Evolutionary conservation across 30 jellyfish, hydroid and myxozoan species (phyloP).

Genomic region (Nemopilema nomurai): DNA sequence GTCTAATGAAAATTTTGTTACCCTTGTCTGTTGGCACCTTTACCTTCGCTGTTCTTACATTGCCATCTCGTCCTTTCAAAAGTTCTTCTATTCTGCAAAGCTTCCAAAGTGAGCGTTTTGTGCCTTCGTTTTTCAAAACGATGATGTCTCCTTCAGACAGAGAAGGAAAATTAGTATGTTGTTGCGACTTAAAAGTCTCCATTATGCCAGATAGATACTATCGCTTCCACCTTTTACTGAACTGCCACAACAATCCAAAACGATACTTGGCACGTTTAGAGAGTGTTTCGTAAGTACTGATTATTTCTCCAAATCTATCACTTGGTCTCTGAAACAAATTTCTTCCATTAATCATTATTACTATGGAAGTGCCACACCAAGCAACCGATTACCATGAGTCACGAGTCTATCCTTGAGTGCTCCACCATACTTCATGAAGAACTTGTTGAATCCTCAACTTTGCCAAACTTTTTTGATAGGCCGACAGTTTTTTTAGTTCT

Average conservation of each 20-base stretch:
- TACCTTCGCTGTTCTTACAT: conserved; percentile 37
- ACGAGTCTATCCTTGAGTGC: no score
- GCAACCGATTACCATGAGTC: no score
- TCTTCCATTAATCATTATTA: not conserved
- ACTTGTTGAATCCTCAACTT: no score
- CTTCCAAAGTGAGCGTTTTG: conserved; percentile 22
- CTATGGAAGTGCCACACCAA: no score
- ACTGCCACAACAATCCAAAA: conserved; percentile 5
- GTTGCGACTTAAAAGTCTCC: not conserved
- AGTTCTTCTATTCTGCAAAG: conserved; percentile 28
- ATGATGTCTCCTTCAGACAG: conserved; percentile 14
- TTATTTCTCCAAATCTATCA: conserved; percentile 4
- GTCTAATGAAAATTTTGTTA: conserved; percentile 12
- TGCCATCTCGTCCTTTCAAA: conserved; percentile 29
- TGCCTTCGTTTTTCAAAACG: conserved; percentile 12
- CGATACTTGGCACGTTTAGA: conserved; percentile 7
- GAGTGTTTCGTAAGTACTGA: conserved; percentile 10
- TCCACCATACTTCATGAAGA: no score
- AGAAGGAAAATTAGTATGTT: not conserved
- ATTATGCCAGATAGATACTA: not conserved
- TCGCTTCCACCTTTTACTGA: conserved; percentile 16
- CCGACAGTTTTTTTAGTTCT: no score
- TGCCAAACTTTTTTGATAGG: no score
- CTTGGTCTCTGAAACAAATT: conserved; percentile 7
- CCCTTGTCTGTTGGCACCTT: conserved; percentile 31